Evolutionary conservation across 2,888 invertebrate genomes (phyloP), one percentile per base, ranked within the genome.

Genomic region (Coelogynopora nodosa): DNA sequence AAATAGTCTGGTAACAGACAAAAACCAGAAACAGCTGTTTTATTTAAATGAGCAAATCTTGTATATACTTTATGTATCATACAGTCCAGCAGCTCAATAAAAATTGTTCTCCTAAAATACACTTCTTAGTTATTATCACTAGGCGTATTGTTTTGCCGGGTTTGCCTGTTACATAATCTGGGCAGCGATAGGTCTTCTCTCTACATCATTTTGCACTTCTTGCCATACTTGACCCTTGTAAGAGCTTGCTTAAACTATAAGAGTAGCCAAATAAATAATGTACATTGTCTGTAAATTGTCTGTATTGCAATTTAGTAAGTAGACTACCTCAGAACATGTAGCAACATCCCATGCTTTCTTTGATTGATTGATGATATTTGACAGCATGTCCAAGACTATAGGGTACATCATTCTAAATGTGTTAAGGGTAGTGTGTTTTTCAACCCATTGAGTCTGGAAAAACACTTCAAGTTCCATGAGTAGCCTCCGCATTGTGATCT

Each of bases 81-180:
- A 26, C 74, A 74, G 23, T 74, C 74, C 5, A 74, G 23, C 5
- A 74, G 27, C 18, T 74, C 74, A 74, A 74, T 5, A 23, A 49
- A 74, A 74, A 74, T 26, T 5, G 74, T 26, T 26, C 74, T 23
- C 23, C 74, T 74, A 74, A 13, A 74, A 23, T 23, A 74, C 23
- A 74, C 74, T 23, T 74, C 74, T 26, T 10, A 74, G 74, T 74
- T 18, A 49, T 49, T 49, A 18, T 49, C 74, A 26, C 18, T 74
- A 26, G 74, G 74, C 18, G 74, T 74, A 74, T 74, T 74, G 27
- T 74, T 74, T 74, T 26, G 74, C 2, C 5, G 74, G 74, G 74
- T 74, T 74, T 74, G 74, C 74, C 74, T 74, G 74, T 74, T 74
- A 26, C 27, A 74, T 74, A 74, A 74, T 74, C 74, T 74, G 18